Conservation (phyloP, 2,888 invertebrate genomes). For the Conus canariensis region DNA sequence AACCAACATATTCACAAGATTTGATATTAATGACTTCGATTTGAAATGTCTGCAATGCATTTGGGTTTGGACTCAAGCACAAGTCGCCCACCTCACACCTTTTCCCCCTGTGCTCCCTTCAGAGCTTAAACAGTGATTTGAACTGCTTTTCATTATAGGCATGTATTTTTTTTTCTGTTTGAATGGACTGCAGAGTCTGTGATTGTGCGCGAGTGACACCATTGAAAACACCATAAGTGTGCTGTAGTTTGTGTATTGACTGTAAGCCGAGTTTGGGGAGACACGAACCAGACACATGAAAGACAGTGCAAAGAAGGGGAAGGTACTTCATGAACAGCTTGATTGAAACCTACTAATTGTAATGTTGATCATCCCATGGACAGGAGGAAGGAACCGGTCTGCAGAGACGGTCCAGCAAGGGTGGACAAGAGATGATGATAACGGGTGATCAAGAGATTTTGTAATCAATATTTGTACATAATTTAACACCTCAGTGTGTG, state of each 20-base stretch:
- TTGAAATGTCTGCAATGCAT: neutral
- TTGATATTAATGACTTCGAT: neutral
- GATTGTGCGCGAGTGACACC: neutral
- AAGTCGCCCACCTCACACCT: too few species aligned
- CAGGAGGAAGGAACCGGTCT: neutral
- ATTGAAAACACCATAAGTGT: neutral
- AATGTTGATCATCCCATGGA: too few species aligned
- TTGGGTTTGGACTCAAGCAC: too few species aligned
- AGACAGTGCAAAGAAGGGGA: neutral
- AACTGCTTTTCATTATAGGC: neutral
- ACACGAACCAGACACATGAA: neutral
- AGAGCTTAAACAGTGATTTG: neutral
- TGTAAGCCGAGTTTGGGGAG: too few species aligned
- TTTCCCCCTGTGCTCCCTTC: neutral
- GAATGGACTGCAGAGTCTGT: neutral
- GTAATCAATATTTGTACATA: constrained; percentile 18
- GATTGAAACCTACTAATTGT: too few species aligned
- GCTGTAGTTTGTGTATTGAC: neutral
- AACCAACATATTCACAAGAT: neutral
- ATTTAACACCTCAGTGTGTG: constrained; percentile 22
- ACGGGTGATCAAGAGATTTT: neutral
- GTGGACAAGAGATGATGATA: neutral
- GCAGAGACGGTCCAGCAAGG: too few species aligned
- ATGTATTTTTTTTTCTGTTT: neutral
- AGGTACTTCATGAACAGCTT: neutral